These are phyloP conservation scores for Sylvilagus bachmani DNA, from an alignment of 2,113 vertebrate species.

Conservation along the genomic window DNA sequence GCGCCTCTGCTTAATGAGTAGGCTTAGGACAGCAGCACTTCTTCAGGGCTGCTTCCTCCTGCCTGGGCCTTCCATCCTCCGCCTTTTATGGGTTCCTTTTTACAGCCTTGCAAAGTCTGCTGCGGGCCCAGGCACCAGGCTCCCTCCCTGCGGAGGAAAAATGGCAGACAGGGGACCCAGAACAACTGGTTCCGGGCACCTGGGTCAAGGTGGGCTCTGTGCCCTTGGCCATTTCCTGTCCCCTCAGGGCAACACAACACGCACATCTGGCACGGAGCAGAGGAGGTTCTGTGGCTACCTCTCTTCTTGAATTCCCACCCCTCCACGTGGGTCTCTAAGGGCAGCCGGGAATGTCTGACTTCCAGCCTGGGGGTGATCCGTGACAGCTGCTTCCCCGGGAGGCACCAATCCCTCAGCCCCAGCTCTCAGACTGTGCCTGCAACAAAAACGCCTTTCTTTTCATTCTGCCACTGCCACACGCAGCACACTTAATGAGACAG, in stretches of 20 bases:
- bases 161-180: not conserved
- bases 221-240: not conserved
- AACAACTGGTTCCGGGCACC: not conserved
- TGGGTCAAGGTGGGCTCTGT: not conserved
- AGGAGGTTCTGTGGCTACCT: not conserved
- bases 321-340: not conserved
- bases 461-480: not conserved
- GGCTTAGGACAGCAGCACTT: conserved; percentile 70
- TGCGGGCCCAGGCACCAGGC: not conserved
- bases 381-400: too few relatives aligned
- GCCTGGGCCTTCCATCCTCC: conserved; percentile 49
- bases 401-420: not conserved
- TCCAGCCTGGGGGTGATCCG: too few relatives aligned
- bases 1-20: conserved; percentile 63
- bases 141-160: not conserved
- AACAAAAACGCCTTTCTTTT: conserved; percentile 30
- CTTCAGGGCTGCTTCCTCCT: conserved; percentile 82
- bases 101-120: conserved; percentile 65
- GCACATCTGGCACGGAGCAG: fast-evolving
- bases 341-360: too few relatives aligned
- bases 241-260: not conserved
- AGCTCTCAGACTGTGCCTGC: not conserved
- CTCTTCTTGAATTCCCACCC: not conserved
- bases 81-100: conserved; percentile 62
- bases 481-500: conserved; percentile 68